Base-by-base conservation (phyloP, 1,140 invertebrate species). In the Zaprionus taronus region DNA sequence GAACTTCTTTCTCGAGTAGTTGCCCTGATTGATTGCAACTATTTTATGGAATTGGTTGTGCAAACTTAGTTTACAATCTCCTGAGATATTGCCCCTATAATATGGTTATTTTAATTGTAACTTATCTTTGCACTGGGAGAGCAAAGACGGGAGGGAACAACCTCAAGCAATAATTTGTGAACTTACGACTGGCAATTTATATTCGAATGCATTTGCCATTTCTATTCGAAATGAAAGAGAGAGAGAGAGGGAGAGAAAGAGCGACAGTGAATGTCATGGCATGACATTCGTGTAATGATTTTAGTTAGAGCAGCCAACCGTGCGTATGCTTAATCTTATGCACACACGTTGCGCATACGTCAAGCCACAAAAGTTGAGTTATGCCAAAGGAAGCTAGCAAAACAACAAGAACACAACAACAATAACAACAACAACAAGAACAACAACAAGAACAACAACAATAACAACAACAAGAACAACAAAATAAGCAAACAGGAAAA, bases 341-440 rank as follows among this genome's bases (percentile, higher is more conserved):
- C 77, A 83, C 67, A 81, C 62, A 76, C 55, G 73, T 76, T 76
- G 73, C 72, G 75, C 67, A 75, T 76, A 69, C 80, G 77, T 74
- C 80, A 86, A 89, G 80, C 84, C 83, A 83, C 80, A 87, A 75
- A 86, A 86, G 83, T 83, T 87, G 67, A 69, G 70, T 71, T 47
- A 77, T 74, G 79, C 76, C 64, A 47, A 17, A 65, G 73, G 53
- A 60, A 71, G 63, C 67, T 60, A 34, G 20, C 49, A 36, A 38
- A 41, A 51, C 15, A 31, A 22, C 14, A 31, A 34, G 4, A 28
- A 31, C 2, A 31, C 28, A 60, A 15, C 64, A 68, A 66, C n/a
- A n/a, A n/a, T n/a, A n/a, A n/a, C n/a, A n/a, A n/a, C 34, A 56
- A 67, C 49, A 70, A 63, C 26, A 73, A 62, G 36, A 61, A 65